Evolutionary conservation across 2,888 invertebrate genomes (phyloP), one percentile per base, ranked within the genome.

Genomic region (Lepidochrysops patricia): DNA sequence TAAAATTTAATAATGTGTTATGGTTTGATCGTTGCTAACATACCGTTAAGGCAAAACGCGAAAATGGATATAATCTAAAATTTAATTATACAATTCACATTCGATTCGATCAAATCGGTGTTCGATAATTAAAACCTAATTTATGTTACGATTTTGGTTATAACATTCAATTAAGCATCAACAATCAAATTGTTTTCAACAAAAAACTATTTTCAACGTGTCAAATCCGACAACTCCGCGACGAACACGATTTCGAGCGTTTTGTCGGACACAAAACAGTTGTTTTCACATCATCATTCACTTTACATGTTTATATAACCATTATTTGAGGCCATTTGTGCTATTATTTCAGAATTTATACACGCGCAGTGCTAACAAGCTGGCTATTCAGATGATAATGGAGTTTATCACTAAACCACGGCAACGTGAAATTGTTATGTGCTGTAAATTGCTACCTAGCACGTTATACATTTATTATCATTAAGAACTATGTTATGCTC

Each of bases 331-430:
- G 7, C 27, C 26, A 26, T 52, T 32, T 32, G 54, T 29, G 32
- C 19, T 32, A 54, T 54, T 32, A 54, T 29, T 29, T 29, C 54
- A 32, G 54, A 29, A 54, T 54, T 29, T 54, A 54, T 54, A 15
- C 54, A 54, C 29, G 54, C 54, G 29, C 32, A 32, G 19, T 52
- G 15, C 19, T 54, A 54, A 54, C 54, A 54, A 54, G 54, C 29
- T 32, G 54, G 54, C 54, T 7, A 50, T 50, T 50, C 29, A 32
- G 54, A 15, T 54, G 54, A 54, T 54, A 54, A 54, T 54, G 54
- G 54, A 54, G 27, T 32, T 54, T 54, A 54, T 54, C 54, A 54
- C 54, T 54, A 54, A 54, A 54, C 25, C 50, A 26, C n/a, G 50
- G 27, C 29, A 32, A 29, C 19, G 54, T 54, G 54, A 29, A 52